These are phyloP conservation scores for Nomada fucata DNA, from an alignment of 2,888 invertebrate species.

Conservation along the genomic window DNA sequence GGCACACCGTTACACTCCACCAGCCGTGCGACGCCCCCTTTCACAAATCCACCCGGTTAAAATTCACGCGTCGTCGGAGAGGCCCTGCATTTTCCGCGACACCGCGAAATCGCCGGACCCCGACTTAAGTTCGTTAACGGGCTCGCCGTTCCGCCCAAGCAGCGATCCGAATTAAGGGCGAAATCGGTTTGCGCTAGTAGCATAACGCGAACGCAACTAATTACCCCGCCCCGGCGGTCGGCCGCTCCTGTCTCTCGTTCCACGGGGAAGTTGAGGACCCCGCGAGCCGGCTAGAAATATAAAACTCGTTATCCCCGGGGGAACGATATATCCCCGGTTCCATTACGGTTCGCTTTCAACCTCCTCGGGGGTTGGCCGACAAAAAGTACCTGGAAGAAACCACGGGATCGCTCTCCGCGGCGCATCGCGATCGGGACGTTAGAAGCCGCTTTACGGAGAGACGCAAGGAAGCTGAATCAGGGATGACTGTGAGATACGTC, in stretches of 20 bases:
- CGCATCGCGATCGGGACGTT: slow-evolving; percentile 51
- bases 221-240: slow-evolving; percentile 21
- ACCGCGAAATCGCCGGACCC: slow-evolving; percentile 1
- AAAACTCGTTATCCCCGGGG: slow-evolving; percentile 66
- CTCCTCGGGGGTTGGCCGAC: slow-evolving; percentile 37
- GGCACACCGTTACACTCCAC: too few relatives aligned
- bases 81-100: slow-evolving; percentile 9
- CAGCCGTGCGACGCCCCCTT: background rate
- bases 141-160: background rate
- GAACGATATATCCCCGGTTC: slow-evolving; percentile 65
- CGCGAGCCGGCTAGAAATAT: slow-evolving; percentile 46
- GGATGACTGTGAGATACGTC: slow-evolving; percentile 12
- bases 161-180: slow-evolving; percentile 45
- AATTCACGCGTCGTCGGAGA: background rate
- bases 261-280: slow-evolving; percentile 29
- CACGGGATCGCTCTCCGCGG: slow-evolving; percentile 33
- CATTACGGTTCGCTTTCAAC: slow-evolving; percentile 62
- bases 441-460: slow-evolving; percentile 1
- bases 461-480: slow-evolving; percentile 33
- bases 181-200: slow-evolving; percentile 47
- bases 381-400: slow-evolving; percentile 36
- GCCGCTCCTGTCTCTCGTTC: slow-evolving; percentile 28
- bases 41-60: background rate
- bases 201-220: slow-evolving; percentile 53
- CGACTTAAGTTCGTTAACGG: slow-evolving; percentile 16